phyloP scores from a whole-genome alignment of 2,113 vertebrate species.

The Prinia subflava region DNA sequence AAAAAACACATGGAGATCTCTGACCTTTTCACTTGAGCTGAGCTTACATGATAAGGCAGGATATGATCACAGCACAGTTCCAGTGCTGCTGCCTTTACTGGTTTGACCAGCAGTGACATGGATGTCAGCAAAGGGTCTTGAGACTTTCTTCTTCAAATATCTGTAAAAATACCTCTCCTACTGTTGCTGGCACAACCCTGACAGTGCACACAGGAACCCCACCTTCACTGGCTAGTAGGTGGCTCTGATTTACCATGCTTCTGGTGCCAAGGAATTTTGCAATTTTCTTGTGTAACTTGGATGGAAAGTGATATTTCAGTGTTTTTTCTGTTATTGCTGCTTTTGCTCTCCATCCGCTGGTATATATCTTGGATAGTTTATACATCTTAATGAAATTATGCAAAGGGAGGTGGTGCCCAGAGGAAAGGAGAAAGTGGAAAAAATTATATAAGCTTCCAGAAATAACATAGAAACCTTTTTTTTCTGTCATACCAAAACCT shows the following conservation, averaged over 20 bases:
- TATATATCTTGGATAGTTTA: constrained; percentile 53
- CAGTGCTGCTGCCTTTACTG: background rate
- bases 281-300: background rate
- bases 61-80: background rate
- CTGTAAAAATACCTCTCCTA: background rate
- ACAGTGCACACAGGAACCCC: background rate
- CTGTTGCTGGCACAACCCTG: background rate
- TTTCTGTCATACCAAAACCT: background rate
- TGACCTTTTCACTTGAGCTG: background rate
- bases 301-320: background rate
- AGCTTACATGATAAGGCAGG: background rate
- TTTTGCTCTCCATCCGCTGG: background rate
- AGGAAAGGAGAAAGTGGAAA: constrained; percentile 32
- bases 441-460: constrained; percentile 8
- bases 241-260: background rate
- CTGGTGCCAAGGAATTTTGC: background rate
- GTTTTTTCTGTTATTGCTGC: background rate
- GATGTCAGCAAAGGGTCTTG: background rate
- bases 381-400: constrained; percentile 16
- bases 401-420: constrained; percentile 16
- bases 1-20: background rate
- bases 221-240: background rate
- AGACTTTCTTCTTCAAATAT: background rate
- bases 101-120: background rate
- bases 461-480: constrained; percentile 33